Evolutionary conservation across 2,888 invertebrate genomes (phyloP).

Genomic region (Trichopoda pennipes): DNA sequence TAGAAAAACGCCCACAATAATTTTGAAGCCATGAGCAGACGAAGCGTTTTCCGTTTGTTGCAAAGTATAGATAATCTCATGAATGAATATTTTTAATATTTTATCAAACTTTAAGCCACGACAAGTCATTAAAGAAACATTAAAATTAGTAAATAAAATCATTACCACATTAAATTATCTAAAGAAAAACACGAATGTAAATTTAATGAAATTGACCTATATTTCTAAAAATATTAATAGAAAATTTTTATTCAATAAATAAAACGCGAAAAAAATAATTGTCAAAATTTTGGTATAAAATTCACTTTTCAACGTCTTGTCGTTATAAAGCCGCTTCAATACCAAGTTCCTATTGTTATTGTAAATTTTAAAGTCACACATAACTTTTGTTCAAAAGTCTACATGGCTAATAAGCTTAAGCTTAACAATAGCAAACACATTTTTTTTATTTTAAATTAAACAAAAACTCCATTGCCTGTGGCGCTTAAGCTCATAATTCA

Average conservation of each 20-base stretch:
- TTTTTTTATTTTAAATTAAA: conserved; percentile 3
- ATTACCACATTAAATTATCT: neutral
- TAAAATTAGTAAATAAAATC: neutral
- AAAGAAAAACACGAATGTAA: too few relatives aligned
- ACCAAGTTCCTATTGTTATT: conserved; percentile 26
- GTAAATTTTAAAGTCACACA: conserved; percentile 8
- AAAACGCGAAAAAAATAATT: neutral
- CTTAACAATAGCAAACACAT: conserved; percentile 14
- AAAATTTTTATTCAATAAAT: neutral
- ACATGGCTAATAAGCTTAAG: conserved; percentile 15
- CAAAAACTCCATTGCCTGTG: conserved; percentile 44
- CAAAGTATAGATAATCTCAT: neutral
- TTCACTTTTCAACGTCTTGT: conserved; percentile 58
- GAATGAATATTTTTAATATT: neutral
- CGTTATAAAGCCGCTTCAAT: conserved; percentile 44
- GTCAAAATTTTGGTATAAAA: conserved; percentile 24
- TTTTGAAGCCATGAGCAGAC: conserved; percentile 17
- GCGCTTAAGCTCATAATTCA: conserved; percentile 66
- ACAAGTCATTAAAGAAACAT: neutral
- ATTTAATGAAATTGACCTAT: neutral
- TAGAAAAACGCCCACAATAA: conserved; percentile 46
- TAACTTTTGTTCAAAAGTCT: conserved; percentile 17
- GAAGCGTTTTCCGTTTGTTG: conserved; percentile 12
- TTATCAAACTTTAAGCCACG: neutral
- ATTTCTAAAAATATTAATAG: neutral